Conservation (phyloP, 2,797 vertebrate genomes). For the Lates japonicus region DNA sequence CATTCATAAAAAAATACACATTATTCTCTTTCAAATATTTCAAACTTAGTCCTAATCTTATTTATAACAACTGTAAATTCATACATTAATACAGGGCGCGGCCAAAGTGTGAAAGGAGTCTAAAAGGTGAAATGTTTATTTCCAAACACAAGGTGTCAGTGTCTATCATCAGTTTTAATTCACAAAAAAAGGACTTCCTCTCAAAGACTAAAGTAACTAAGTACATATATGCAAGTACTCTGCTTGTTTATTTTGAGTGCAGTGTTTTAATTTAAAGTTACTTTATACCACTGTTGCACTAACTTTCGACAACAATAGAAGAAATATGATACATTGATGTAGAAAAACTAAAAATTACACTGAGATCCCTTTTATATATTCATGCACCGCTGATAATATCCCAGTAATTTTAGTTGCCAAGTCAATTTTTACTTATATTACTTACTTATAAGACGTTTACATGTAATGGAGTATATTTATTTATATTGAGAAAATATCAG, state of each 20-base stretch:
- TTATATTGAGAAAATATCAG: no score
- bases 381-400: no score
- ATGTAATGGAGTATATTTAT: background rate
- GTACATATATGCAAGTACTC: background rate
- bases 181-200: constrained; percentile 12
- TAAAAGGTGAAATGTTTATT: constrained; percentile 4
- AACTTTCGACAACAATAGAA: background rate
- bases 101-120: background rate
- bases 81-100: rapidly evolving
- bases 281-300: background rate
- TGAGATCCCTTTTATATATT: no score
- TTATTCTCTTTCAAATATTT: background rate
- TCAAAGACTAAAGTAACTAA: background rate
- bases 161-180: constrained; percentile 13
- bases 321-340: background rate
- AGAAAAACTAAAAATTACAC: background rate
- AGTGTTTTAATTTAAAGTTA: background rate
- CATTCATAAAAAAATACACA: constrained; percentile 37
- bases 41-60: background rate
- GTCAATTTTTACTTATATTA: no score
- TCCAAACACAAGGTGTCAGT: constrained; percentile 73
- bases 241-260: background rate
- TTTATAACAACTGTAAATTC: rapidly evolving
- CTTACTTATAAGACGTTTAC: no score
- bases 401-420: no score